Base-by-base conservation (phyloP, 2,888 invertebrate species). In the Rhodophaea formosa region DNA sequence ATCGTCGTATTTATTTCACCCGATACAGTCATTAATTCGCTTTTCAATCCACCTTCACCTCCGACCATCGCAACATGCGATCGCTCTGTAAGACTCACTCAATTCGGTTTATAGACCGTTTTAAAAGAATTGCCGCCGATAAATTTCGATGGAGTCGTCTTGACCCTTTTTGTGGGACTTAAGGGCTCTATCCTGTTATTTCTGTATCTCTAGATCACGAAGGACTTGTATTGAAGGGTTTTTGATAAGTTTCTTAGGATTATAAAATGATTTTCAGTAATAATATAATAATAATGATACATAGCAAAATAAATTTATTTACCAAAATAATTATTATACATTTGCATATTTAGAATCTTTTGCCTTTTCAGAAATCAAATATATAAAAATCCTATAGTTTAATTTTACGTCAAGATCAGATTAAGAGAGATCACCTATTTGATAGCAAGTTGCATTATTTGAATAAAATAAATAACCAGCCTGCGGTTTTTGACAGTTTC, bases 71-170 rank as follows among this genome's bases (percentile, higher is more conserved):
- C 65, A 71, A 68, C 71, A 69, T 63, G 71, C 70, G 71, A 75
- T 71, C 64, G 67, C 68, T 65, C 69, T 71, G 71, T 68, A 70
- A 68, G 67, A 65, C 66, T 66, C 69, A 68, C 69, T 72, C 67
- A 61, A 63, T 61, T 60, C 59, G 59, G 67, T 77, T 74, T 77
- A 76, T 69, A 62, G 72, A 62, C 62, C 69, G 63, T 72, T 79
- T 76, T 74, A 74, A 72, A 75, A 74, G 72, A 71, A 79, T 74
- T 67, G 74, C 71, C 64, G 67, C 70, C 71, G 70, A 77, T 78
- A 74, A 73, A 77, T 77, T 75, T 71, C 70, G 71, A 77, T 73
- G 67, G 70, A 71, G 63, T 67, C 64, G 70, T 74, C 68, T 68
- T 64, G 58, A 68, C 67, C 70, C 65, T 69, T 68, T 71, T 67